These are phyloP conservation scores for Peromyscus leucopus DNA, from an alignment of 2,113 vertebrate genomes.

Conservation along the genomic window DNA sequence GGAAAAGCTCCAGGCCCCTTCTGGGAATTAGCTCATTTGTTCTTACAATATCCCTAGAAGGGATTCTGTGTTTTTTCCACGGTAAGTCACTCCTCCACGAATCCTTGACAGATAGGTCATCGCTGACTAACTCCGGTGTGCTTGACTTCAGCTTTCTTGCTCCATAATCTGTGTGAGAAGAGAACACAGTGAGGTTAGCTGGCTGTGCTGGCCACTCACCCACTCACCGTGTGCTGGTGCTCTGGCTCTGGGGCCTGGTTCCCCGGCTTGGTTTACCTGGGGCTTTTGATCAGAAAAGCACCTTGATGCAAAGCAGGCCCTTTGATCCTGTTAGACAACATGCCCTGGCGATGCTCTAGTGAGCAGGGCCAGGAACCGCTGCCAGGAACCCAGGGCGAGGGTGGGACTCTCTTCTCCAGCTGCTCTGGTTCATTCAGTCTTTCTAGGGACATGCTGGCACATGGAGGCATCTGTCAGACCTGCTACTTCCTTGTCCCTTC, in stretches of 20 bases:
- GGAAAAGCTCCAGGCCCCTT: conserved; percentile 48
- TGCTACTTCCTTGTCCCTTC: background rate
- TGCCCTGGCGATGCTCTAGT: background rate
- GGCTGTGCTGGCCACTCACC: background rate
- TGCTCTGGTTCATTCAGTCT: background rate
- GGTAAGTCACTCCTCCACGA: conserved; percentile 34
- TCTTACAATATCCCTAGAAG: conserved; percentile 58
- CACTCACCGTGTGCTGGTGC: background rate
- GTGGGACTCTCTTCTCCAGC: background rate
- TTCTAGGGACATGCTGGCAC: background rate
- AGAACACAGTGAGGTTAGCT: conserved; percentile 18
- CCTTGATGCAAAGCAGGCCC: background rate
- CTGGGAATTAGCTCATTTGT: conserved; percentile 64
- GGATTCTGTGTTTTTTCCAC: conserved; percentile 33
- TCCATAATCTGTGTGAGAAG: conserved; percentile 65
- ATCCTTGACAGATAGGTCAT: conserved; percentile 51
- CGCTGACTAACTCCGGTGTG: background rate
- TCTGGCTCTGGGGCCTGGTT: background rate
- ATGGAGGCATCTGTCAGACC: background rate
- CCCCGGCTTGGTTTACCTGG: background rate
- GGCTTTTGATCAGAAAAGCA: background rate
- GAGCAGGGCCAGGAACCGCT: background rate
- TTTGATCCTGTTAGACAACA: background rate
- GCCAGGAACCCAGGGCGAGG: background rate
- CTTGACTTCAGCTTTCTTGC: conserved; percentile 45